These are phyloP conservation scores for Cephus runcator DNA, from an alignment of 2,888 invertebrate genomes.

Conservation along the genomic window DNA sequence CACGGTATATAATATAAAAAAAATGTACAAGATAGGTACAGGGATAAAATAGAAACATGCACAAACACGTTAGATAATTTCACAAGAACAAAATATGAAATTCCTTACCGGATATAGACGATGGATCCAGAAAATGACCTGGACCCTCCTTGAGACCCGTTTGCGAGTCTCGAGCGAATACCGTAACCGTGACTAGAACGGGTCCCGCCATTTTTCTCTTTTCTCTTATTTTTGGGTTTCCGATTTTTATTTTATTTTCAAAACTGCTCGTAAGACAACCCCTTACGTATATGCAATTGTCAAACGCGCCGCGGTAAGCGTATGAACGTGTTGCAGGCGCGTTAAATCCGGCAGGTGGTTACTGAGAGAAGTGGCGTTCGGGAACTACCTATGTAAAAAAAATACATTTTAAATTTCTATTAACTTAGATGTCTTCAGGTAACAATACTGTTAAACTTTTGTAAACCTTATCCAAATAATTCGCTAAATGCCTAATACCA, in stretches of 20 bases:
- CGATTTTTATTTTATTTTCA: background rate
- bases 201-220: background rate
- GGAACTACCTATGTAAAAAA: background rate
- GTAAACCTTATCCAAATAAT: background rate
- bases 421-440: background rate
- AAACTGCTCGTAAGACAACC: background rate
- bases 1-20: background rate
- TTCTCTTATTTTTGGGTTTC: background rate
- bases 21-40: background rate
- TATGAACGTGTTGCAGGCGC: background rate
- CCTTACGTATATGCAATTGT: background rate
- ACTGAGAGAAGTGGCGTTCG: background rate
- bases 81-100: background rate
- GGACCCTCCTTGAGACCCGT: background rate
- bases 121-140: background rate
- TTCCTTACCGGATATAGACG: background rate
- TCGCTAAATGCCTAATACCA: background rate
- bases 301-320: background rate
- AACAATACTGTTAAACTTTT: background rate
- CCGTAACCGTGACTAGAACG: background rate
- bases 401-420: background rate
- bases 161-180: background rate
- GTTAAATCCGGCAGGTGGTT: background rate
- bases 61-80: background rate
- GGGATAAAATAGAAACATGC: too few relatives aligned